A percentile compares a stretch with the other conserved stretches of the same genome.
These are phyloP conservation scores for Aegithalos caudatus DNA, from an alignment of 2,113 vertebrate species.

Conservation along the genomic window DNA sequence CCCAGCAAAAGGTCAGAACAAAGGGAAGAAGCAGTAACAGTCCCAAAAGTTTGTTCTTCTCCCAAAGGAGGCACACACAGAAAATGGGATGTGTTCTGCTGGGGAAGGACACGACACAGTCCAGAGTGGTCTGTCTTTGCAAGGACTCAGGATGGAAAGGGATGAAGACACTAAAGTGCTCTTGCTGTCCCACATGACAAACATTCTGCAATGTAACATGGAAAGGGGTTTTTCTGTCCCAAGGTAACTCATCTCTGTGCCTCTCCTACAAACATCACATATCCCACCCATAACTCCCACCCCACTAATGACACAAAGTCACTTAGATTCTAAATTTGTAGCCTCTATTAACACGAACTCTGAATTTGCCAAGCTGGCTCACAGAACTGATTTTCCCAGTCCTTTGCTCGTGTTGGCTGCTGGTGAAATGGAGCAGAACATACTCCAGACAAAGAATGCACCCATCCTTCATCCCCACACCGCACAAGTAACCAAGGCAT, in stretches of 20 bases:
- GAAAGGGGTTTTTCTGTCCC: neutral
- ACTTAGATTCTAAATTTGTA: accelerated
- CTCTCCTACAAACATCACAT: neutral
- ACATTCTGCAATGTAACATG: accelerated
- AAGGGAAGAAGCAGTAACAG: neutral
- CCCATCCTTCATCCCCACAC: neutral
- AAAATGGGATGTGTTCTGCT: neutral
- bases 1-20: neutral
- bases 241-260: too few relatives aligned
- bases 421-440: neutral
- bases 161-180: neutral
- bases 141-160: neutral
- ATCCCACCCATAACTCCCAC: neutral
- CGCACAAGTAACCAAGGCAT: accelerated
- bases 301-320: neutral
- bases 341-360: neutral
- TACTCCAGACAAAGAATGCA: neutral
- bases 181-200: too few relatives aligned
- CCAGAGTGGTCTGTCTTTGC: neutral
- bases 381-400: neutral
- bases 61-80: neutral
- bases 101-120: neutral
- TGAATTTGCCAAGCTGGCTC: neutral
- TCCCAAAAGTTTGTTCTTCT: neutral
- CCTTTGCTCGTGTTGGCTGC: neutral